phyloP scores from a whole-genome alignment of 2,113 vertebrate species.

The Pseudorectes ferrugineus region DNA sequence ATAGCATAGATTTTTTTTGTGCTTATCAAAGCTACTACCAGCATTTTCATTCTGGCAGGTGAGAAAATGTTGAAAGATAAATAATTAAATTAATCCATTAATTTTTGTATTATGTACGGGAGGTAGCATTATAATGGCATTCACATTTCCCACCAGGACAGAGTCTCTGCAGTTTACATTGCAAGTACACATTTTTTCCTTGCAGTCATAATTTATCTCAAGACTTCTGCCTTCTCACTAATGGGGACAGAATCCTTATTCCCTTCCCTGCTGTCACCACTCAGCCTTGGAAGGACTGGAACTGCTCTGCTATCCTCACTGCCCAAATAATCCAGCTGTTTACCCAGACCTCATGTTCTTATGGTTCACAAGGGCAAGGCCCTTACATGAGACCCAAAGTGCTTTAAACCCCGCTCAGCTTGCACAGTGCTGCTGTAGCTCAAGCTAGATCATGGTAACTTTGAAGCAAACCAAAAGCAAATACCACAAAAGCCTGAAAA shows the following conservation, averaged over 20 bases:
- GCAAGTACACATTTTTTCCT: neutral
- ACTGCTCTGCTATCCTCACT: neutral
- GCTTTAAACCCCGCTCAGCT: neutral
- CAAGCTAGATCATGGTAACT: neutral
- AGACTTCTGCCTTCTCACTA: neutral
- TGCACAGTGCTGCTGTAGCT: neutral
- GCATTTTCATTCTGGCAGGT: neutral
- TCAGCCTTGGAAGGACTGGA: neutral
- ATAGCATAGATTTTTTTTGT: neutral
- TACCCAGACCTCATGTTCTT: neutral
- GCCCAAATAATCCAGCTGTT: neutral
- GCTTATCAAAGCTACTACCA: neutral
- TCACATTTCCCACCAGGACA: neutral
- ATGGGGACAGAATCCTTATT: neutral
- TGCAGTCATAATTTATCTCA: neutral
- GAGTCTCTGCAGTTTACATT: neutral
- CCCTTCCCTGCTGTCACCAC: neutral
- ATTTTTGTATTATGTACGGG: neutral
- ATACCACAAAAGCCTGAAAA: neutral
- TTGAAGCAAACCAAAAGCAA: neutral
- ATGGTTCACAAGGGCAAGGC: neutral
- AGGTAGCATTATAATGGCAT: neutral
- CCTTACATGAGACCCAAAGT: neutral
- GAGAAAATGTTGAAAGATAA: neutral
- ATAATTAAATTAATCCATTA: slow-evolving; percentile 16